phyloP scores from a whole-genome alignment of 2,888 invertebrate genomes.

The Lysandra coridon region DNA sequence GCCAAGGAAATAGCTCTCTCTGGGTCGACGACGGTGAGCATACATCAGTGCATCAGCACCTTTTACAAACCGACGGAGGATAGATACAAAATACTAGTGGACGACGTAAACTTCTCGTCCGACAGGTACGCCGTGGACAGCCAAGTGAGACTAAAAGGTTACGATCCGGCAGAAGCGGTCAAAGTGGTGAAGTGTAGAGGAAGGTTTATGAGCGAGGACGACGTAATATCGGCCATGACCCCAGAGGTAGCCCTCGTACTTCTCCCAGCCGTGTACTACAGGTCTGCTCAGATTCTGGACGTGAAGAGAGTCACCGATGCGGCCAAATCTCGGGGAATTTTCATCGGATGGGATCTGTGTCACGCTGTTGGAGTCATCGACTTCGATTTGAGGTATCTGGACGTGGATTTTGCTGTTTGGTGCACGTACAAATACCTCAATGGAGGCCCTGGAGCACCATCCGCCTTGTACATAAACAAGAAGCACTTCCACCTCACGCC shows the following conservation, averaged over 20 bases:
- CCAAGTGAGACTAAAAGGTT: conserved; percentile 62
- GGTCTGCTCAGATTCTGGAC: conserved; percentile 64
- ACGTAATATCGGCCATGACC: conserved; percentile 63
- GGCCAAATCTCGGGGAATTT: conserved; percentile 56
- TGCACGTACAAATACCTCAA: conserved; percentile 71
- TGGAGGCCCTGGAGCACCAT: conserved; percentile 64
- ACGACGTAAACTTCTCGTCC: conserved; percentile 67
- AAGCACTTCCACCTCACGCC: conserved; percentile 60
- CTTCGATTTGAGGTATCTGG: conserved; percentile 58
- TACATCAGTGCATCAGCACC: conserved; percentile 65
- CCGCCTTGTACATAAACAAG: conserved; percentile 62
- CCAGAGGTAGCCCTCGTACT: conserved; percentile 60
- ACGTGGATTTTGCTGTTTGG: conserved; percentile 69
- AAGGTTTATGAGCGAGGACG: conserved; percentile 57
- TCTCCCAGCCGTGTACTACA: conserved; percentile 61
- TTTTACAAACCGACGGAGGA: conserved; percentile 61
- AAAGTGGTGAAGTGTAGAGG: conserved; percentile 58
- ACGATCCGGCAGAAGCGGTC: conserved; percentile 58
- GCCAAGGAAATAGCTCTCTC: conserved; percentile 57
- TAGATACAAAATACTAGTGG: conserved; percentile 64
- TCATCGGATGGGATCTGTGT: conserved; percentile 68
- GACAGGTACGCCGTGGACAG: conserved; percentile 69
- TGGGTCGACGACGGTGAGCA: conserved; percentile 58
- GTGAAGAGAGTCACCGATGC: conserved; percentile 59
- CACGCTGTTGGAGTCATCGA: conserved; percentile 64